Conservation (phyloP, 2,113 vertebrate genomes). For the Thamnophis sirtalis region DNA sequence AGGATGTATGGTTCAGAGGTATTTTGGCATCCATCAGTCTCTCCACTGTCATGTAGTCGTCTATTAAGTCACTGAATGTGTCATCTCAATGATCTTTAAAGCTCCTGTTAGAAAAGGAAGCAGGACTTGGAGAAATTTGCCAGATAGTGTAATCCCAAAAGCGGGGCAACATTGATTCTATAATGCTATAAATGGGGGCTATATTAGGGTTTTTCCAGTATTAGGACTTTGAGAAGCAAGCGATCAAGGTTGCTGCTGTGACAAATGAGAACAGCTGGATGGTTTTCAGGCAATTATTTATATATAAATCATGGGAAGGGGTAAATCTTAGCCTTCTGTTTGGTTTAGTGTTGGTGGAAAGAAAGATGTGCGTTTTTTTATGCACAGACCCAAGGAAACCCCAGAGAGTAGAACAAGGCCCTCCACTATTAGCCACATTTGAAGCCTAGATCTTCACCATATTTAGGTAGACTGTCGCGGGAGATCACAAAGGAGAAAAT, state of each 20-base stretch:
- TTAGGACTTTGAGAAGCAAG: not conserved
- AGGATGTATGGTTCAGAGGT: not conserved
- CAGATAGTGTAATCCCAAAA: not conserved
- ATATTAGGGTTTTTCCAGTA: not conserved
- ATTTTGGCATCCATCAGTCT: not conserved
- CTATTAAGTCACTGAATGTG: not conserved
- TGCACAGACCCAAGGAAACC: not conserved
- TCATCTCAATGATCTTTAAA: not conserved
- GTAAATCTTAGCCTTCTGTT: not conserved
- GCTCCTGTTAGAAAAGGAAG: not conserved
- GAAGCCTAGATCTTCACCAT: not conserved
- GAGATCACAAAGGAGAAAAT: not conserved
- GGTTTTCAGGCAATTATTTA: not conserved
- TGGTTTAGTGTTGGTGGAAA: not conserved
- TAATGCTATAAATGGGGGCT: not conserved
- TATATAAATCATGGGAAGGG: not conserved
- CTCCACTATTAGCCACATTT: not conserved
- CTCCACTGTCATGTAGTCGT: not conserved
- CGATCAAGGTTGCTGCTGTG: not conserved
- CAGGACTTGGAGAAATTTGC: not conserved
- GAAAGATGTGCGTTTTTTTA: not conserved
- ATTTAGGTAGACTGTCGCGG: not conserved
- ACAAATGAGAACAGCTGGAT: not conserved
- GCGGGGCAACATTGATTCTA: not conserved
- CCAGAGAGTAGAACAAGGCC: not conserved